These are phyloP conservation scores for Calypte anna DNA, from an alignment of 2,113 vertebrate genomes.

Conservation along the genomic window DNA sequence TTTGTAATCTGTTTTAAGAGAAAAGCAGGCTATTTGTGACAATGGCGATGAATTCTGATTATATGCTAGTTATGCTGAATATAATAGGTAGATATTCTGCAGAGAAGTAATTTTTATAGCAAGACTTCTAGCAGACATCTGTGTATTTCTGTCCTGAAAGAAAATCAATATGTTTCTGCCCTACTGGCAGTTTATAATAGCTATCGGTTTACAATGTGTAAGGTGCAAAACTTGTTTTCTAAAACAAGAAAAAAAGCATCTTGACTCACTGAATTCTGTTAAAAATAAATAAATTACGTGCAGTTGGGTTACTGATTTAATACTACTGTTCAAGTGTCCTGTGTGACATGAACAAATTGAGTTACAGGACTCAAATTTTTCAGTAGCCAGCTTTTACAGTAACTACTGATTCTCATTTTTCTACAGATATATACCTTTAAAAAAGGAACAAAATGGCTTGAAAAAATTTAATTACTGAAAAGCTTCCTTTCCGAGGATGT, in stretches of 20 bases:
- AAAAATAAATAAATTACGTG: neutral
- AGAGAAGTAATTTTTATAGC: neutral
- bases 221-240: neutral
- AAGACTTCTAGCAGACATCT: neutral
- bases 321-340: neutral
- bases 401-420: neutral
- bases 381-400: neutral
- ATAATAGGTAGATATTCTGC: neutral
- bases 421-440: neutral
- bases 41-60: neutral
- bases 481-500: neutral
- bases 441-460: neutral
- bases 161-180: neutral
- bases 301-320: neutral
- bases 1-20: neutral
- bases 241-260: neutral
- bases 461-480: neutral
- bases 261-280: neutral
- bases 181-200: neutral
- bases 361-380: neutral
- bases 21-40: neutral
- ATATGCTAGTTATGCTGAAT: neutral
- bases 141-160: neutral
- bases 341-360: neutral
- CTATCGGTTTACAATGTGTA: neutral